Percentiles rank a stretch among this genome's conserved stretches.
phyloP scores from a whole-genome alignment of 2,113 vertebrate species.

The Diadophis punctatus region DNA sequence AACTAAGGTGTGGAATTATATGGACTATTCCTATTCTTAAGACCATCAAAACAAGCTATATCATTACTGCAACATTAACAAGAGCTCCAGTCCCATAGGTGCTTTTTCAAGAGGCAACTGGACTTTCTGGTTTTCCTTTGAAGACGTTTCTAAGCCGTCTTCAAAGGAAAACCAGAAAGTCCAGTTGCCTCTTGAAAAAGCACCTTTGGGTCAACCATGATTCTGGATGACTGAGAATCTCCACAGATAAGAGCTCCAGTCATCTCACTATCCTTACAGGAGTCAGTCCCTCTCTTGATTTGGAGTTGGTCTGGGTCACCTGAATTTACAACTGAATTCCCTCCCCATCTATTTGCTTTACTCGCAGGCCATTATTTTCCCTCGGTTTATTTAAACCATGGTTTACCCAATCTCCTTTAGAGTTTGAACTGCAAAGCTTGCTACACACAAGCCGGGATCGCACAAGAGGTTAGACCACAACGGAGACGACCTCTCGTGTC shows the following conservation, averaged over 20 bases:
- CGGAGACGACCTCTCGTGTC: not conserved
- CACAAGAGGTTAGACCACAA: not conserved
- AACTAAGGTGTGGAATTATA: not conserved
- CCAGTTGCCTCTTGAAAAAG: too few relatives aligned
- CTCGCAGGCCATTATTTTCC: not conserved
- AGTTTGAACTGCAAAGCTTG: not conserved
- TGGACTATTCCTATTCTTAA: not conserved
- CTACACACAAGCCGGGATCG: not conserved
- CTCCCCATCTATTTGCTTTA: not conserved
- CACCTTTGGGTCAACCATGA: too few relatives aligned
- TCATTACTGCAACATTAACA: not conserved
- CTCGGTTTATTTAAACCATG: not conserved
- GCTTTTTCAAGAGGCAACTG: too few relatives aligned
- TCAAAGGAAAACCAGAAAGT: too few relatives aligned
- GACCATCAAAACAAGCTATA: not conserved
- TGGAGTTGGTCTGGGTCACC: not conserved
- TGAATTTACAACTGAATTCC: not conserved
- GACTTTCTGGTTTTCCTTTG: too few relatives aligned
- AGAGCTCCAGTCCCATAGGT: not conserved
- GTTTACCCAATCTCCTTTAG: not conserved
- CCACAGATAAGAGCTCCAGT: not conserved
- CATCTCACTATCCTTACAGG: too few relatives aligned
- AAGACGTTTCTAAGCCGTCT: too few relatives aligned
- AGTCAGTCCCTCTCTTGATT: not conserved
- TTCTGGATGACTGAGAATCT: too few relatives aligned